A percentile compares a stretch with the other conserved stretches of the same genome.
Conservation (phyloP, 2,888 invertebrate genomes). For the Himalopsyche japonica region DNA sequence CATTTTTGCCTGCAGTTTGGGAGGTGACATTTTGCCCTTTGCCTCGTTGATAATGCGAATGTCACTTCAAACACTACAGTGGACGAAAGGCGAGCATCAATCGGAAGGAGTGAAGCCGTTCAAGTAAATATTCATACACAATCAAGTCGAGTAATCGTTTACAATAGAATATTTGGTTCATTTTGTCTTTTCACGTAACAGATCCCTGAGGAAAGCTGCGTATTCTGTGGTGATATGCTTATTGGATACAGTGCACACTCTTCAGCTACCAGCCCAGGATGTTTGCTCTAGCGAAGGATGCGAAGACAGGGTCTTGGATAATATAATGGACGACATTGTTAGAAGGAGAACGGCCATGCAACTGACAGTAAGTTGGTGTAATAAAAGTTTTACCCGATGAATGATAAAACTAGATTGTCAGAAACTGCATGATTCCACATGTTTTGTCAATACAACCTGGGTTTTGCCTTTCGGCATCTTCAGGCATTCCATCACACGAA, state of each 20-base stretch:
- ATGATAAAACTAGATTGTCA: too few relatives aligned
- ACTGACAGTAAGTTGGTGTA: constrained; percentile 12
- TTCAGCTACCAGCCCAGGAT: constrained; percentile 30
- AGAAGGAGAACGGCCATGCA: constrained; percentile 21
- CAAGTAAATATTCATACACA: constrained; percentile 40
- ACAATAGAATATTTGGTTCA: not conserved
- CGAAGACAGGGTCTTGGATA: constrained; percentile 27
- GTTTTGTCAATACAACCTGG: too few relatives aligned
- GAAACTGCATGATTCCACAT: too few relatives aligned
- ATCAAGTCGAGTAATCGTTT: not conserved
- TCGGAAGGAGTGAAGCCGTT: constrained; percentile 43
- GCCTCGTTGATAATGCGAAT: constrained; percentile 42
- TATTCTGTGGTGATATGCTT: constrained; percentile 21
- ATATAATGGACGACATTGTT: constrained; percentile 24
- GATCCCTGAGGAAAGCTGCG: constrained; percentile 26
- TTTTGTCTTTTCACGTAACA: not conserved
- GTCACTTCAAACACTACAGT: constrained; percentile 44
- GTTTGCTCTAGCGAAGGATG: constrained; percentile 18
- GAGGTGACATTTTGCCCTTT: constrained; percentile 43
- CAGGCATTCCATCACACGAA: too few relatives aligned
- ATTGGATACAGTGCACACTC: constrained; percentile 10
- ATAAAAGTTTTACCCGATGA: too few relatives aligned
- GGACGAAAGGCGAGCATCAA: constrained; percentile 44
- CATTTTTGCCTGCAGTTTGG: constrained; percentile 41
- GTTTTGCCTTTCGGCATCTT: too few relatives aligned